Evolutionary conservation across 2,113 vertebrate species (phyloP).

Genomic region (Alosa alosa): DNA sequence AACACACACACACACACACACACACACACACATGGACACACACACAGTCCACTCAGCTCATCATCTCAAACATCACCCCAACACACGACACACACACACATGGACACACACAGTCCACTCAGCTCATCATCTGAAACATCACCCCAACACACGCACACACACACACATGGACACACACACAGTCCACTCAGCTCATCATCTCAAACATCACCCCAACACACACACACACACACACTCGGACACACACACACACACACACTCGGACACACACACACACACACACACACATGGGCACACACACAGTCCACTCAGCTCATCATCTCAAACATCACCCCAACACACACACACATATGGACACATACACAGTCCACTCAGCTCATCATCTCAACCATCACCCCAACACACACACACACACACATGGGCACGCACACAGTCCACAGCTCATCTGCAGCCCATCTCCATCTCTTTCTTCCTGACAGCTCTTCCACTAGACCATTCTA

Average conservation of each 20-base stretch:
- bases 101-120: neutral
- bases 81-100: neutral
- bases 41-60: neutral
- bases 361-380: too few relatives aligned
- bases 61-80: neutral
- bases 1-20: neutral
- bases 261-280: neutral
- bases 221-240: too few relatives aligned
- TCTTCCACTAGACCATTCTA: too few relatives aligned
- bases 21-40: neutral
- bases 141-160: neutral
- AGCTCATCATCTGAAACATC: neutral
- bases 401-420: neutral
- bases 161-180: neutral
- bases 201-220: too few relatives aligned
- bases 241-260: neutral
- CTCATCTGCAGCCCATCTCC: neutral
- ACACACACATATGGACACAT: neutral
- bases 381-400: neutral
- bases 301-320: neutral
- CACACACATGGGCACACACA: neutral
- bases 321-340: neutral
- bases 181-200: too few relatives aligned
- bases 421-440: too few relatives aligned
- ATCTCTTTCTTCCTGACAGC: neutral